Conservation (phyloP, 1,140 invertebrate genomes). For the Aphidius gifuensis region DNA sequence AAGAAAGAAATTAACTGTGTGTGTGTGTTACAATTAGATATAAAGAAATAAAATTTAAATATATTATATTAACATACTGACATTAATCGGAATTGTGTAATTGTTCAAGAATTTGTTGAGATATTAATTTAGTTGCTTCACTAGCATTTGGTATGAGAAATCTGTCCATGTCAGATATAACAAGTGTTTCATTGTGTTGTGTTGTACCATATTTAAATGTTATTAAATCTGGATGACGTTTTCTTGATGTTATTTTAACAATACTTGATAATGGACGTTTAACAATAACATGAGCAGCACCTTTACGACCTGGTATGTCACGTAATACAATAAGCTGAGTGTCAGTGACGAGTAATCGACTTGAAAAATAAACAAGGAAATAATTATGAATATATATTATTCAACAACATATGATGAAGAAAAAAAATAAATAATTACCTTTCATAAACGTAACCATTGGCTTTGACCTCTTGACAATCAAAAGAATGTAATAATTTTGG, state of each 20-base stretch:
- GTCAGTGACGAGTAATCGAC: conserved; percentile 84
- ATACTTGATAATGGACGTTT: conserved; percentile 82
- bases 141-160: conserved; percentile 90
- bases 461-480: conserved; percentile 86
- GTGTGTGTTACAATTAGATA: too few species aligned
- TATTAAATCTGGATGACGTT: conserved; percentile 88
- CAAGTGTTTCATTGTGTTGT: conserved; percentile 68
- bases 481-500: conserved; percentile 82
- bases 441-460: conserved; percentile 81
- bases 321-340: conserved; percentile 85
- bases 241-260: conserved; percentile 94
- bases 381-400: conserved; percentile 10
- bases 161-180: conserved; percentile 83
- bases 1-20: not conserved
- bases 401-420: not conserved
- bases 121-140: conserved; percentile 81
- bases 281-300: conserved; percentile 79
- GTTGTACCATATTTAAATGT: conserved; percentile 87
- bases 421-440: conserved; percentile 52
- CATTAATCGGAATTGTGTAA: conserved; percentile 48
- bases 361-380: conserved; percentile 36
- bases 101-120: conserved; percentile 65
- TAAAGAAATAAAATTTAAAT: conserved; percentile 1
- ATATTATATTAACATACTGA: conserved; percentile 12
- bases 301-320: conserved; percentile 71